Evolutionary conservation across 1,140 invertebrate species (phyloP).

Genomic region (Drosophila ohnishii): DNA sequence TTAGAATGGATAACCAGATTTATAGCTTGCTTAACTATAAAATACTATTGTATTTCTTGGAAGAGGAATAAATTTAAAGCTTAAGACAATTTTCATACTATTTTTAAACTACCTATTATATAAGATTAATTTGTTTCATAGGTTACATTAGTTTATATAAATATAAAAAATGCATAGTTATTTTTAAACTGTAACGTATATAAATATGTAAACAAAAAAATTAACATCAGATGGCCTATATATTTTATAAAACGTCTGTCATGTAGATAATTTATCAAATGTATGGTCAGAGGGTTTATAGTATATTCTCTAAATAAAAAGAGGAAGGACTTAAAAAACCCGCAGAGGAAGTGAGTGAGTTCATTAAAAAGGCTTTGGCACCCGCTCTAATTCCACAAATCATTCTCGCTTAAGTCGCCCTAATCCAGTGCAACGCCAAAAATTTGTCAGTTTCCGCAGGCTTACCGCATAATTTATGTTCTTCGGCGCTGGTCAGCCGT

Average conservation of each 20-base stretch:
- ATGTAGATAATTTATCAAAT: slow-evolving; percentile 25
- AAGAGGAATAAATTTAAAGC: not conserved
- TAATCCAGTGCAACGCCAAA: slow-evolving; percentile 47
- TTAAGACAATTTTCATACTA: not conserved
- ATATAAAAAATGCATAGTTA: not conserved
- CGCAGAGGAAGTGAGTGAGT: slow-evolving; percentile 19
- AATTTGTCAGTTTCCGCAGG: slow-evolving; percentile 45
- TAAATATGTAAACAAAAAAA: not conserved
- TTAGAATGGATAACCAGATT: not conserved
- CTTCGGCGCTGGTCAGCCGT: slow-evolving; percentile 7
- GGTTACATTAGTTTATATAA: no score
- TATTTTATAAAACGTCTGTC: slow-evolving; percentile 1
- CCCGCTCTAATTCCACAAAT: slow-evolving; percentile 40
- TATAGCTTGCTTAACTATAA: not conserved
- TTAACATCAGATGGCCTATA: not conserved
- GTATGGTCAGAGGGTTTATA: not conserved
- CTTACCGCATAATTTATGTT: slow-evolving; percentile 45
- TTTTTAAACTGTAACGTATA: not conserved
- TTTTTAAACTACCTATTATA: no score
- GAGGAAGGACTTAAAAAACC: not conserved
- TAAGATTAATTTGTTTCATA: not conserved
- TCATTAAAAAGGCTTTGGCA: slow-evolving; percentile 45
- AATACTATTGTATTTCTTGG: not conserved
- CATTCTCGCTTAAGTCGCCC: slow-evolving; percentile 33
- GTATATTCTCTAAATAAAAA: not conserved